Evolutionary conservation across 2,797 vertebrate genomes (phyloP), one percentile per base, ranked within the genome.

Genomic region (Simalia tracyae): DNA sequence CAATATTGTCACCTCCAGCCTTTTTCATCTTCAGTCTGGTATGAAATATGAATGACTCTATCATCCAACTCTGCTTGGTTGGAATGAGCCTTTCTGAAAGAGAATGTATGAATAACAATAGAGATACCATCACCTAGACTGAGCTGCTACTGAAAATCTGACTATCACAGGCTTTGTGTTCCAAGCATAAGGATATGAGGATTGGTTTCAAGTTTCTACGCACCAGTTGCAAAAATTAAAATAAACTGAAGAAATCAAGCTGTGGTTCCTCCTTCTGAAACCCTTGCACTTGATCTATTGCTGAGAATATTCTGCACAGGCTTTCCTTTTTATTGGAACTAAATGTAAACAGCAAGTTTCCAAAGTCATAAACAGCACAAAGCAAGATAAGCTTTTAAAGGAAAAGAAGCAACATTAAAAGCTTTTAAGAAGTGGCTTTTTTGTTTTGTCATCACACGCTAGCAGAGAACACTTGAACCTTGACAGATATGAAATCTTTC

Each of bases 371-470:
- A 94, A 92, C 93, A 95, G 93, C 95, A 84, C 91, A 93, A 95
- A 31, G 26, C 24, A n/a, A 46, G 24, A n/a, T 89, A 17, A 54
- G 31, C 46, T 76, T 68, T 54, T 19, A 88, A 88, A 84, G 92
- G 87, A 93, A 96, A 95, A 96, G 72, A 94, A 95, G 95, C 94
- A 95, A 95, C 94, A 89, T n/a, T 88, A 19, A 93, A 93, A 94
- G 91, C 26, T 95, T 96, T 96, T 95, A 95, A 93, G 95, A 95
- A 96, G 94, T 88, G 95, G 94, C 94, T 96, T 91, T 68, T 94
- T 94, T 95, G 28, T 50, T 61, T 26, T 68, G n/a, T 86, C 28
- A 26, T 61, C 57, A 61, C 56, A 84, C 94, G 93, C 93, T 95
- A 96, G 95, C 96, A 96, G 5, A 60, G 19, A 36, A 89, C 9